Conservation (phyloP, 2,113 vertebrate genomes). For the Hiodon tergisus region DNA sequence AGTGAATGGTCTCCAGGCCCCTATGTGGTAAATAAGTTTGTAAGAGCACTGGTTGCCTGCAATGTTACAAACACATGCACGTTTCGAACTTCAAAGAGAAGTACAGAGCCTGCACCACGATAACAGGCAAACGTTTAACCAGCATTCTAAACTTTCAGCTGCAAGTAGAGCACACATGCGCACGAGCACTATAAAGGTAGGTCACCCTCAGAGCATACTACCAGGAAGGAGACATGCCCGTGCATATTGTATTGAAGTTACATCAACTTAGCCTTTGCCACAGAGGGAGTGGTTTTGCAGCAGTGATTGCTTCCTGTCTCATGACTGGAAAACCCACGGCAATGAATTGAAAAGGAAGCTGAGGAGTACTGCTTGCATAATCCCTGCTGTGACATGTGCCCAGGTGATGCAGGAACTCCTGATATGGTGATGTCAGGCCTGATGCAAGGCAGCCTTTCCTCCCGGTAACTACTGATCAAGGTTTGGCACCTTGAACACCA, state of each 20-base stretch:
- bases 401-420: constrained; percentile 34
- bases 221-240: too few relatives aligned
- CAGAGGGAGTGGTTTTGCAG: not conserved
- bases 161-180: not conserved
- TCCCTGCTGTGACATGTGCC: constrained; percentile 19
- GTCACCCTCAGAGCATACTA: not conserved
- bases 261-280: not conserved
- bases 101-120: not conserved
- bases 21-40: not conserved
- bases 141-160: not conserved
- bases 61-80: not conserved
- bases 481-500: not conserved
- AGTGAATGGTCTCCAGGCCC: not conserved
- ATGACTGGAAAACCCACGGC: not conserved
- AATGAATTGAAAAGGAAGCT: not conserved
- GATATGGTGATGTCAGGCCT: constrained; percentile 39
- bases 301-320: not conserved
- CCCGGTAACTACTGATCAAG: not conserved
- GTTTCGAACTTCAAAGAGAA: not conserved
- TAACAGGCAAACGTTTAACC: not conserved
- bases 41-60: not conserved
- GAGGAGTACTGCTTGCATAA: constrained; percentile 2
- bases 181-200: not conserved
- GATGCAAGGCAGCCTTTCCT: constrained; percentile 46
- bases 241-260: not conserved